Evolutionary conservation across 2,797 vertebrate genomes (phyloP), one percentile per base, ranked within the genome.

Genomic region (Lutjanus campechanus): DNA sequence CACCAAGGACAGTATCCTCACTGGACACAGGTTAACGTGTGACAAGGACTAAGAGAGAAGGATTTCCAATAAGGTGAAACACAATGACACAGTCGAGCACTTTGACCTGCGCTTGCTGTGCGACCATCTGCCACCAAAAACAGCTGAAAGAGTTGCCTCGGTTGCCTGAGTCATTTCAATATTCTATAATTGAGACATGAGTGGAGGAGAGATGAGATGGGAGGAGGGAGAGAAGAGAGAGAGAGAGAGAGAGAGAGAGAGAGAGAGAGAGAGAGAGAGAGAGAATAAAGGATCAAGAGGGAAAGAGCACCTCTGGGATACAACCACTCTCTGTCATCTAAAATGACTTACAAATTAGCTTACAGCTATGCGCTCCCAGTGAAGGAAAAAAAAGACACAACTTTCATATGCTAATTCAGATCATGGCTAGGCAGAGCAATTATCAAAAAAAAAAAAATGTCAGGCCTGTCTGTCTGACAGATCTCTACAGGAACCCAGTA

Each of bases 271-370:
- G 19, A 71, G 65, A 72, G 69, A 50, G 53, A 77, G 75, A 80
- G 19, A 89, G 73, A 91, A 81, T 53, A 82, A 90, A 89, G 91
- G 88, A 93, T 91, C 83, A 92, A 93, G 90, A 83, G 79, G 41
- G 69, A 89, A 88, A 85, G 58, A 83, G 84, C 89, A 90, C 92
- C 89, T 93, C 91, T 82, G 93, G 94, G 94, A 94, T 83, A 92
- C 92, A 93, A 91, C 85, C 88, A 88, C 86, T 92, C 91, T 88
- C 92, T 93, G 92, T 95, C 93, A 92, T 94, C 89, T 92, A 86
- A 93, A 95, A 94, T 92, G 85, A 92, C 93, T 94, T 93, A 94
- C 94, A 94, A 94, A 95, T 94, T 91, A 93, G 90, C 92, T 92
- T 90, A 89, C 83, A 91, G 91, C 88, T 87, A 91, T 80, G 83